Percentiles rank a stretch among this genome's conserved stretches.
phyloP scores from a whole-genome alignment of 2,113 vertebrate species.

The Pycnonotus jocosus region DNA sequence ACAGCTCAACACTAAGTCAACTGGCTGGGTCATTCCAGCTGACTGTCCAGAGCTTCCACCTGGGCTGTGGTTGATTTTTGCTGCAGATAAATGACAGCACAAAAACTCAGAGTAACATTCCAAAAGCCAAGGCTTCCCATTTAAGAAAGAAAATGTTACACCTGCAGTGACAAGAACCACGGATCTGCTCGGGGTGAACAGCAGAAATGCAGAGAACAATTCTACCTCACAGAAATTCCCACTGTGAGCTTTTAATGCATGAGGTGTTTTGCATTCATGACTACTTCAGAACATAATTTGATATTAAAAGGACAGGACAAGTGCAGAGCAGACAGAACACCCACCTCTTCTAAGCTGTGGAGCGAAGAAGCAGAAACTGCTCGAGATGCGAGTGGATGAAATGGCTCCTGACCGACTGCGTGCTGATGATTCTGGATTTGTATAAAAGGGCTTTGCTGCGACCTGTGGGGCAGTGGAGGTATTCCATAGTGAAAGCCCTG shows the following conservation, averaged over 20 bases:
- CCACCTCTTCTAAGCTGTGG: slow-evolving; percentile 96
- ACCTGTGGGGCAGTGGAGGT: slow-evolving; percentile 86
- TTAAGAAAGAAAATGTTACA: not conserved
- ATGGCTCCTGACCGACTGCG: slow-evolving; percentile 83
- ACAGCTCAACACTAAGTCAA: not conserved
- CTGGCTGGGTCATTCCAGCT: not conserved
- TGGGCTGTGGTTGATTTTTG: not conserved
- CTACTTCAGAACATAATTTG: not conserved
- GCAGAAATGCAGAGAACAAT: not conserved
- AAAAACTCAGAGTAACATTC: not conserved
- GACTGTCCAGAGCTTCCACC: not conserved
- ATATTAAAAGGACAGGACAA: not conserved
- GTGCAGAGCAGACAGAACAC: not conserved
- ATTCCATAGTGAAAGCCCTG: slow-evolving; percentile 89
- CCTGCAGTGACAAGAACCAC: not conserved
- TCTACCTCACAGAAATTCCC: not conserved
- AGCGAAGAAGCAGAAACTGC: slow-evolving; percentile 89
- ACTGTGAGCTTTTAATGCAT: rapidly evolving
- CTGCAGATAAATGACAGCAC: not conserved
- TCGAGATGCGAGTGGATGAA: slow-evolving; percentile 86
- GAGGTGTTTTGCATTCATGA: not conserved
- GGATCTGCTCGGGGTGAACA: not conserved
- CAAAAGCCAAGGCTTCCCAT: not conserved
- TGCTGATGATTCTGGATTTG: slow-evolving; percentile 89
- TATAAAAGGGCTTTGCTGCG: slow-evolving; percentile 90